Percentiles rank a stretch among this genome's conserved stretches.
Conservation (phyloP, 2,113 vertebrate genomes). For the Varanus salvator region DNA sequence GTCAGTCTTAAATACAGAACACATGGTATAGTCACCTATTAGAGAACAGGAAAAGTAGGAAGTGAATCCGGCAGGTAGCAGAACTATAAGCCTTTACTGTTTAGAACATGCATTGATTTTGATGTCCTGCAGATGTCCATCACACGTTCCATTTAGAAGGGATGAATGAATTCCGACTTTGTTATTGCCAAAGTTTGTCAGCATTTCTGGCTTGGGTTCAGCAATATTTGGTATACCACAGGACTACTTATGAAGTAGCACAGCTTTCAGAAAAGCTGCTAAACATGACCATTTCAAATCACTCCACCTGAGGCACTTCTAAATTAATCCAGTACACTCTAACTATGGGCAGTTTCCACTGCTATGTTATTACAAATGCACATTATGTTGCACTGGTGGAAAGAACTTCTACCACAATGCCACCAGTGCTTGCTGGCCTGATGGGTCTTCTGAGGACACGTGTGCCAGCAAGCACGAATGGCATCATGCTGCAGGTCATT, state of each 20-base stretch:
- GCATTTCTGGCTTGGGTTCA: neutral
- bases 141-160: conserved; percentile 9
- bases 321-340: conserved; percentile 3
- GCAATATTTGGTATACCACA: neutral
- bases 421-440: no score
- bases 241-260: conserved; percentile 4
- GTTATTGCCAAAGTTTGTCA: conserved; percentile 28
- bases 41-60: conserved; percentile 21
- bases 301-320: neutral
- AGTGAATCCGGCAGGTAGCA: conserved; percentile 1
- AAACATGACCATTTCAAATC: conserved; percentile 14
- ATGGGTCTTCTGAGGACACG: no score
- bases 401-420: no score
- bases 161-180: conserved; percentile 18
- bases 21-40: neutral
- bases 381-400: no score
- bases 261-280: conserved; percentile 40
- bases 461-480: no score
- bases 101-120: conserved; percentile 14
- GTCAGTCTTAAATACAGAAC: conserved; percentile 24
- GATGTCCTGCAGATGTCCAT: neutral
- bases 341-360: neutral
- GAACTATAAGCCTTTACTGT: neutral
- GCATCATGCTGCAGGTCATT: no score
- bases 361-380: no score